Evolutionary conservation across 2,888 invertebrate species (phyloP).

Genomic region (Tryphoninae sp.): DNA sequence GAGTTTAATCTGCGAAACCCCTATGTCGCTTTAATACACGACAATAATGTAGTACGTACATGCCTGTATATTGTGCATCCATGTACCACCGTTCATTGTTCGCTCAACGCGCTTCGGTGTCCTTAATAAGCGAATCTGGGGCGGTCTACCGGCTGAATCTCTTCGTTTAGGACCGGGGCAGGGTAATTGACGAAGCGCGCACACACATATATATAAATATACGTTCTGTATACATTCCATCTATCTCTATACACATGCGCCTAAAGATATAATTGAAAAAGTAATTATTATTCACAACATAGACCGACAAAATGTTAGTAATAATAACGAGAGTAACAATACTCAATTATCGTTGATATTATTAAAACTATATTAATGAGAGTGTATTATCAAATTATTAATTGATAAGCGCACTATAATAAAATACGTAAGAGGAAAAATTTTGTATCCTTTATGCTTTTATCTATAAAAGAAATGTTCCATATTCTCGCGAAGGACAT

Average conservation of each 20-base stretch:
- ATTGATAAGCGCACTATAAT: too few species aligned
- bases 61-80: neutral
- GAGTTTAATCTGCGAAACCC: conserved; percentile 43
- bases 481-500: neutral
- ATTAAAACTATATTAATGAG: too few species aligned
- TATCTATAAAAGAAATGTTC: neutral
- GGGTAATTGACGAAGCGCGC: conserved; percentile 49
- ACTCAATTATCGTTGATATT: too few species aligned
- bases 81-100: conserved; percentile 55
- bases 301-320: too few species aligned
- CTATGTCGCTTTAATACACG: conserved; percentile 26
- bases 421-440: too few species aligned
- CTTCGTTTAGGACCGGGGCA: conserved; percentile 32
- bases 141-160: conserved; percentile 59
- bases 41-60: conserved; percentile 31
- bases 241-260: neutral
- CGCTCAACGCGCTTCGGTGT: conserved; percentile 48
- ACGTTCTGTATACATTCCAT: neutral
- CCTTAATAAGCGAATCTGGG: conserved; percentile 67
- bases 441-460: too few species aligned
- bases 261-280: neutral
- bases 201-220: neutral
- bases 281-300: too few species aligned
- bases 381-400: too few species aligned
- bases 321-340: too few species aligned